phyloP scores from a whole-genome alignment of 2,888 invertebrate genomes.

The Pristionchus entomophagus region DNA sequence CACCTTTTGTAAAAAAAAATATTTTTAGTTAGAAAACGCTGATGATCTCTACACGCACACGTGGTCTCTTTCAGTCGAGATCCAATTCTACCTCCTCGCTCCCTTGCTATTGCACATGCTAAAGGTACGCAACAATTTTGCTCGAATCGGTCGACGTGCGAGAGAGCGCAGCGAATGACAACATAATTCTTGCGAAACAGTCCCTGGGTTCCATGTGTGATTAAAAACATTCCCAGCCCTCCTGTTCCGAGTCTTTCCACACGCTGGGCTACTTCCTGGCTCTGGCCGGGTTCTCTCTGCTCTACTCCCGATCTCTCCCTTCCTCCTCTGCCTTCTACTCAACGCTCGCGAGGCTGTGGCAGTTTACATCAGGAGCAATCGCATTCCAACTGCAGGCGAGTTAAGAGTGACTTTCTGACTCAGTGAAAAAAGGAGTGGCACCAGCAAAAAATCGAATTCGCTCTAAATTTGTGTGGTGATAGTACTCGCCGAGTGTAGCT shows the following conservation, averaged over 20 bases:
- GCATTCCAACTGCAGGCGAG: constrained; percentile 24
- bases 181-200: neutral
- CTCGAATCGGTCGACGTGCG: no score
- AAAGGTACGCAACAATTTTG: neutral
- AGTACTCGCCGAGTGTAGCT: no score
- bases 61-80: constrained; percentile 63
- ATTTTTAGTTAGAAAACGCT: constrained; percentile 58
- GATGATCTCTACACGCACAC: constrained; percentile 62
- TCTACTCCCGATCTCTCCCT: neutral
- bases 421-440: no score
- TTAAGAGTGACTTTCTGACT: neutral
- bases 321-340: neutral
- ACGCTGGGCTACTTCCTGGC: neutral
- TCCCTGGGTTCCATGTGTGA: neutral
- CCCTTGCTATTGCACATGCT: constrained; percentile 54
- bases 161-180: no score
- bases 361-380: constrained; percentile 12
- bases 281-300: neutral
- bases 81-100: constrained; percentile 62
- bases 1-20: no score
- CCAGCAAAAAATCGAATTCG: no score
- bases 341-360: neutral
- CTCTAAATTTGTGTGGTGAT: no score
- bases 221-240: neutral
- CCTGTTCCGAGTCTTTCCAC: neutral